Evolutionary conservation across 1,140 invertebrate species (phyloP).

Genomic region (Scaptomyza graminum): DNA sequence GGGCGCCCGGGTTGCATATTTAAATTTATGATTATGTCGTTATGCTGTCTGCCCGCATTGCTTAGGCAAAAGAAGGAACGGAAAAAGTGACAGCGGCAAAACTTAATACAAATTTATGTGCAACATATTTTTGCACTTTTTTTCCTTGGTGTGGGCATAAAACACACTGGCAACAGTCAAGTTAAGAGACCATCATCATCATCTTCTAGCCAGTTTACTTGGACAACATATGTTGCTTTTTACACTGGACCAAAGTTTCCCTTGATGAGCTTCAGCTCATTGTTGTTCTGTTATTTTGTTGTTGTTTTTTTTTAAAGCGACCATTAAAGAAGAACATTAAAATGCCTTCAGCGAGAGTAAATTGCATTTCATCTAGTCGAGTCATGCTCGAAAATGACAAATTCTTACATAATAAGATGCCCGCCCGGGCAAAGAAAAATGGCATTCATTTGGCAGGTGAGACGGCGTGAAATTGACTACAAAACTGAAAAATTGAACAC

Average conservation of each 20-base stretch:
- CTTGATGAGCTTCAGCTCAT: constrained; percentile 21
- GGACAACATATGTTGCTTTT: constrained; percentile 45
- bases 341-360: constrained; percentile 59
- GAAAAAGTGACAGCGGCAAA: constrained; percentile 76
- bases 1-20: constrained; percentile 70
- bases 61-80: constrained; percentile 30
- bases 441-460: constrained; percentile 70
- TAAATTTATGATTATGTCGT: constrained; percentile 83
- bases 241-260: constrained; percentile 38
- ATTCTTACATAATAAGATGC: constrained; percentile 70
- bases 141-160: background rate
- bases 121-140: constrained; percentile 81
- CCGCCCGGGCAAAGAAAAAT: constrained; percentile 57
- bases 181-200: background rate
- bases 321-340: constrained; percentile 71
- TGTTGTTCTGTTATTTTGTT: constrained; percentile 3
- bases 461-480: constrained; percentile 74
- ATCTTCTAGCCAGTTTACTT: background rate
- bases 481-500: constrained; percentile 11
- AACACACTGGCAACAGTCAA: background rate
- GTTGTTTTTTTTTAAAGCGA: constrained; percentile 44
- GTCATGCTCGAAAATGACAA: constrained; percentile 72
- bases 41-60: constrained; percentile 77
- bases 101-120: constrained; percentile 82
- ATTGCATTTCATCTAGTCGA: constrained; percentile 68